Base-by-base conservation (phyloP, 2,797 vertebrate species). In the Neopelma chrysocephalum region DNA sequence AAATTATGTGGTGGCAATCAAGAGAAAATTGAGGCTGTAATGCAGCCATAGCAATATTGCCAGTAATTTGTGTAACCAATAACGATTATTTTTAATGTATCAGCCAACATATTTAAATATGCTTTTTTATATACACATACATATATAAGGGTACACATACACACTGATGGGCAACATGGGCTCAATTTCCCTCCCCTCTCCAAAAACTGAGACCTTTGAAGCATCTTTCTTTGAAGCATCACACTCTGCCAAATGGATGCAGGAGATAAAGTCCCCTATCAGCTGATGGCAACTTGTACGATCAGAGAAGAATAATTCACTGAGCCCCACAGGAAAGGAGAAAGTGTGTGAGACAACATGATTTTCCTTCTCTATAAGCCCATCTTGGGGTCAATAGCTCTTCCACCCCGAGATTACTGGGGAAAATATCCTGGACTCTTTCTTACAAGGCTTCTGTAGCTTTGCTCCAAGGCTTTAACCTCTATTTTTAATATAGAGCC, bases 1-100 rank as follows among this genome's bases (percentile, higher is more conserved):
- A 96, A 95, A 96, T 95, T 88, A 96, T 51, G 90, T 73, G 77
- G 61, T 70, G 92, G 96, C 92, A 96, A 97, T 97, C 96, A 97
- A 96, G 70, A 89, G 88, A 90, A 91, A 93, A 96, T 91, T 92
- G 42, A 79, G 81, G 90, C 88, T 72, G 94, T 77, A 92, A 90
- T 38, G 72, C 83, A 87, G 86, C 58, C 86, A 72, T 11, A 84
- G 90, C 86, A 88, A 89, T 83, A 91, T 58, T 70, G 73, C 77
- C 38, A 65, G 77, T 43, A 66, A 94, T 93, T 84, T 90, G 80
- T 76, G 83, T 45, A 92, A 70, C 94, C 88, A 92, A 76, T 88
- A 95, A 93, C 2, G 6, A 93, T 92, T 75, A 82, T 76, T 94
- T 89, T 79, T 86, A 90, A 94, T 86, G 12, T 48, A 81, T 87